Base-by-base conservation (phyloP, 2,113 vertebrate species). In the Lepidothrix coronata region DNA sequence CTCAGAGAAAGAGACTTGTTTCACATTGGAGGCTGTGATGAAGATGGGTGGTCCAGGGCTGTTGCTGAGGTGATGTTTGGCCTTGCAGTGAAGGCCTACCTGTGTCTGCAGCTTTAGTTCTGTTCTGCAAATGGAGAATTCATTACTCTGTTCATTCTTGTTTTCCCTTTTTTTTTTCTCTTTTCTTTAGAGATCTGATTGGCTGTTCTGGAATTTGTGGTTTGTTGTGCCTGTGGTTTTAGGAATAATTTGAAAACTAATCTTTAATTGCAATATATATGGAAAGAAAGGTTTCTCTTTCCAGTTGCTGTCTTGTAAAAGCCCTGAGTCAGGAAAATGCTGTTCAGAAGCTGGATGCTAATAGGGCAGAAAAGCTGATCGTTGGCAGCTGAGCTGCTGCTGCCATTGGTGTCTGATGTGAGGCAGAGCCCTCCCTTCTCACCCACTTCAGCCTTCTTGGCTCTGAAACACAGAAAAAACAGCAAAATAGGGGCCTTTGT, bases 371-470 rank as follows among this genome's bases (percentile, higher is more conserved):
- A 88, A 94, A 93, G 71, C 73, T 39, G 66, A 82, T 74, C 4
- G 3, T 11, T 89, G 41, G 83, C 37, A 28, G 81, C 54, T n/a
- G 85, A 93, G 66, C 74, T 54, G 4, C 35, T 70, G 85, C 75
- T 93, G 62, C 85, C n/a, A 41, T 67, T 94, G 91, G 73, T 66
- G 68, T 27, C 41, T 84, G 39, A 54, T 61, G 49, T 18, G 75
- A 81, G 92, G 78, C 82, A 92, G 33, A 73, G 22, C 46, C 62
- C 70, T 95, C 93, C 82, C 55, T 51, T 68, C 44, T 82, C 91
- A 72, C 66, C 73, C 83, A 73, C 77, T 95, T 93, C 71, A 71
- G 85, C 55, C 43, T 73, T 86, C 77, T 94, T 96, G 94, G 94
- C 91, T 90, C 63, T 66, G 62, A 88, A 85, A 86, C 74, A 80